Percentiles rank a stretch among this genome's conserved stretches.
Conservation (phyloP, 2,888 invertebrate species). For the Folsomia manolachei region DNA sequence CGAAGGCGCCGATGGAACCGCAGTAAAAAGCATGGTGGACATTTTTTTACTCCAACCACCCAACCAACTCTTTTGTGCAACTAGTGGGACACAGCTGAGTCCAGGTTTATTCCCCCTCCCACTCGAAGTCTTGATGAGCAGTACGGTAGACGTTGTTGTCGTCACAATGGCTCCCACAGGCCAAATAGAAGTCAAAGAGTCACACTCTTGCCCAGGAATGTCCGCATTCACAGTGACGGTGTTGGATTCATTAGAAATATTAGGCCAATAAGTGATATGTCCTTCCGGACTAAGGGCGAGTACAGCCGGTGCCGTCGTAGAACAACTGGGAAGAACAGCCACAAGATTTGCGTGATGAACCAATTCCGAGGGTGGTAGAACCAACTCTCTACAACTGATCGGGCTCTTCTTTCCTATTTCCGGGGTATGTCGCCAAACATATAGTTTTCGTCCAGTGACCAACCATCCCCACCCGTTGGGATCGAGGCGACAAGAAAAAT, state of each 20-base stretch:
- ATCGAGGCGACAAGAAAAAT: constrained; percentile 65
- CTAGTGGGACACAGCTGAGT: constrained; percentile 63
- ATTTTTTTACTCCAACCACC: constrained; percentile 81
- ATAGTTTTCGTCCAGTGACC: constrained; percentile 77
- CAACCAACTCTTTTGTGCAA: constrained; percentile 72
- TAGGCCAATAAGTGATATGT: constrained; percentile 87
- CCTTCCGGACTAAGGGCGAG: constrained; percentile 93
- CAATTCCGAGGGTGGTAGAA: constrained; percentile 85
- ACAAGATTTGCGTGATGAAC: constrained; percentile 84
- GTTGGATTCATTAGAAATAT: constrained; percentile 80
- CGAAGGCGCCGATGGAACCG: constrained; percentile 53
- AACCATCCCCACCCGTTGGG: constrained; percentile 77
- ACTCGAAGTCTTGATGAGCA: constrained; percentile 65
- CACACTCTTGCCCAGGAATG: constrained; percentile 83
- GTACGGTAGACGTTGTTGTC: constrained; percentile 85
- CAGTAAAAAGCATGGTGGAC: constrained; percentile 76
- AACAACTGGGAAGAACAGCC: constrained; percentile 63
- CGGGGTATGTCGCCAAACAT: constrained; percentile 68
- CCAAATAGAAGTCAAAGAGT: constrained; percentile 66
- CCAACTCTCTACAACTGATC: constrained; percentile 70
- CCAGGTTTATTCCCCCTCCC: constrained; percentile 64
- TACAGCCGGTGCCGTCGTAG: constrained; percentile 70
- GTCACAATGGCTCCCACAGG: constrained; percentile 77
- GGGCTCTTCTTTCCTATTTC: constrained; percentile 32
- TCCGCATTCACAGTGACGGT: constrained; percentile 81